Conservation (phyloP, 30 jellyfish, hydroid and myxozoan species). For the Pelagia noctiluca region DNA sequence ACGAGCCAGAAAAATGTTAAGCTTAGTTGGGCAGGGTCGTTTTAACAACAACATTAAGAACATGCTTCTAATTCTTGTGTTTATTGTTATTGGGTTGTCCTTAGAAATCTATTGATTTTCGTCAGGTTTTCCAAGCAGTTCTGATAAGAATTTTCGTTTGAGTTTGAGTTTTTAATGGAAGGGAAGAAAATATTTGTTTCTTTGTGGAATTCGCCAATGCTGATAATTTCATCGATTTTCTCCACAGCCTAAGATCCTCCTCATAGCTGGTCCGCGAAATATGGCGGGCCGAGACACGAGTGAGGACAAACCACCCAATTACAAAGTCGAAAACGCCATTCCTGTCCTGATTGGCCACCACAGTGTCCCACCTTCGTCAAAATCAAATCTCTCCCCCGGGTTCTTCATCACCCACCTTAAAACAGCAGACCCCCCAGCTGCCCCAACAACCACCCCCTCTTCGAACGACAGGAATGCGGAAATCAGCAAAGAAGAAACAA, state of each 20-base stretch:
- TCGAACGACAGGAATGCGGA: slow-evolving; percentile 8
- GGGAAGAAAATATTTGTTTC: too few relatives aligned
- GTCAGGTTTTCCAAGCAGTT: too few relatives aligned
- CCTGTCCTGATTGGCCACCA: slow-evolving; percentile 97
- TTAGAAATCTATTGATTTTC: too few relatives aligned
- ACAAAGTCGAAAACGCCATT: slow-evolving; percentile 79
- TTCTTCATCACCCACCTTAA: slow-evolving; percentile 70
- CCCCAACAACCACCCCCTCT: slow-evolving; percentile 12
- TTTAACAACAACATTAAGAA: too few relatives aligned
- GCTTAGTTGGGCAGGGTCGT: too few relatives aligned
- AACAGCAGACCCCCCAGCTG: slow-evolving; percentile 24
- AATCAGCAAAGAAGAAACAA: slow-evolving; percentile 14
- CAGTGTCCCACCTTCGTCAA: slow-evolving; percentile 88
- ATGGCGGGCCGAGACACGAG: slow-evolving; percentile 52
- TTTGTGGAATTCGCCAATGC: too few relatives aligned
- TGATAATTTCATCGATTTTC: background rate
- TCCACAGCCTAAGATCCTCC: slow-evolving; percentile 91
- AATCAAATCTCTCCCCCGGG: slow-evolving; percentile 83
- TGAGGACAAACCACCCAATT: slow-evolving; percentile 22
- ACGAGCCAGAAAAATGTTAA: too few relatives aligned
- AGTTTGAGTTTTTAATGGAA: too few relatives aligned
- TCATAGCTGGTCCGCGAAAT: slow-evolving; percentile 92
- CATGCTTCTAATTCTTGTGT: too few relatives aligned
- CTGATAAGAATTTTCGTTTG: too few relatives aligned
- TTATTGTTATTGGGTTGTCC: too few relatives aligned